Base-by-base conservation (phyloP, 1,140 invertebrate genomes). In the Cydia pomonella region DNA sequence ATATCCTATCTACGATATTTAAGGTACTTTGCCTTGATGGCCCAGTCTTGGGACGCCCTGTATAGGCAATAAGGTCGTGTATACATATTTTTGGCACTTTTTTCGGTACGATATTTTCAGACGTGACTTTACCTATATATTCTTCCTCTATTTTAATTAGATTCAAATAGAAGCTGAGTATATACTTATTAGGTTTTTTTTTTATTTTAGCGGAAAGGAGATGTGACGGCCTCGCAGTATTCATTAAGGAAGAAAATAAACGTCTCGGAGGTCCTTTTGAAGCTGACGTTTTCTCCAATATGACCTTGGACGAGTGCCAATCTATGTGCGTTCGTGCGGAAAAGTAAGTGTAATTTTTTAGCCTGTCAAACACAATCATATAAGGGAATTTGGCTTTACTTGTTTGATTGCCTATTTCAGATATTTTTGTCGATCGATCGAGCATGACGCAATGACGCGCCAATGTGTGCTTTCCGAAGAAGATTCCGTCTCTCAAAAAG, bases 191-290 rank as follows among this genome's bases (percentile, higher is more conserved):
- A 2, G 2, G 18, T 7, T 69, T 21, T 69, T 33, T 7, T 69
- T 21, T 69, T 29, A 38, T 66, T 66, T 38, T 18, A 97, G 97
- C 96, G 73, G 97, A 97, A 86, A 93, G 97, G 79, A 94, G 97
- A 33, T 98, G 97, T 86, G 97, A 97, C 80, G 97, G 97, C 0
- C 90, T 97, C 59, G 95, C 96, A 0, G 96, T 97, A 3, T 98
- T 97, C 83, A 96, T 98, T 21, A 97, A 97, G 91, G 97, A 97
- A 93, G 96, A 97, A 90, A 97, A 97, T 83, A 97, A 97, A 87
- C 94, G 96, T n/a, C 93, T 98, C 7, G 96, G 96, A 33, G 97
- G 97, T 27, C 97, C 97, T 23, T 97, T 97, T 84, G 97, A 97
- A 92, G 96, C 97, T 16, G 97, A 97, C 82, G 95, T 97, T 29